Base-by-base conservation (phyloP, 2,113 vertebrate species). In the Corythaixoides concolor region DNA sequence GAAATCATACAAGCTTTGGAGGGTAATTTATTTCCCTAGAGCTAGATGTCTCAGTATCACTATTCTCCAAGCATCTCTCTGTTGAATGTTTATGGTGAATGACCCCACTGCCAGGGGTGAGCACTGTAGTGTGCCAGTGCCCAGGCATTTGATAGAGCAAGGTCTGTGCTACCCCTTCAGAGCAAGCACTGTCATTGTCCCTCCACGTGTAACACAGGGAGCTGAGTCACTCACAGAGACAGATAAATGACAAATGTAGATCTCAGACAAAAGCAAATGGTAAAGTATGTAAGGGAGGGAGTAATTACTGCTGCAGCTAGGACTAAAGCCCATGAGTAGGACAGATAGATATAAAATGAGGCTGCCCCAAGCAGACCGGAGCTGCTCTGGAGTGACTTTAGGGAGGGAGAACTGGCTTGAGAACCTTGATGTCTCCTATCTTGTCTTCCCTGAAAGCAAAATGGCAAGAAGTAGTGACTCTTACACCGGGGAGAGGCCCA, bases 71-170 rank as follows among this genome's bases (percentile, higher is more conserved):
- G 63, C 50, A 60, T 80, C 50, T 68, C 28, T 68, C 74, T 85
- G 50, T 35, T 88, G 74, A 85, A 73, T 96, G 76, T 94, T 95
- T 72, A 52, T 73, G 62, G 85, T 58, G 78, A 88, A 18, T 92
- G 92, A 76, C 45, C 78, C 67, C 9, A 8, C 43, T 67, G 81
- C 56, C 77, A 55, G 69, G 60, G 64, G 0, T 28, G 87, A 93
- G 77, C 80, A 63, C 64, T 50, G 41, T 28, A 16, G 50, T 58
- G 0, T 63, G 50, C 74, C 87, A 74, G 60, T 58, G 56, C 26
- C 72, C 59, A 45, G 64, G 64, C 69, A 21, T 89, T 81, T 82
- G 77, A 23, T 78, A 78, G 85, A 89, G 89, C 95, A 81, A 75
- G 37, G 50, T 67, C 77, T 87, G 64, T 85, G 64, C 87, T 91